phyloP scores from a whole-genome alignment of 2,888 invertebrate genomes.

The Cephalotes varians region DNA sequence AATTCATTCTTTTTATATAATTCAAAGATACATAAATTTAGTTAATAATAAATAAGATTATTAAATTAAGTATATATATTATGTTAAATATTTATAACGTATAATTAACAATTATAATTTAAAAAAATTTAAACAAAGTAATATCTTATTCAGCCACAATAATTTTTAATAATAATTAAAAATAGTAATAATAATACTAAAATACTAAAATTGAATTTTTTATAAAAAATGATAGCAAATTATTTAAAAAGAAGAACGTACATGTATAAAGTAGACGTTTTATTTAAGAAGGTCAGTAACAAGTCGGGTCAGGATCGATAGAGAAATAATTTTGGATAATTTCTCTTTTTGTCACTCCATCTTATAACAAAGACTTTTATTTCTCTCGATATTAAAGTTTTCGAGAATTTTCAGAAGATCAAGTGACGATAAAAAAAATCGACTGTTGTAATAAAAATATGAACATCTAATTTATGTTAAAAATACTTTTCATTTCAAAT shows the following conservation, averaged over 20 bases:
- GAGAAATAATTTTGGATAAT: neutral
- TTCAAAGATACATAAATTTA: neutral
- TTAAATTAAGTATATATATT: neutral
- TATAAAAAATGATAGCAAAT: neutral
- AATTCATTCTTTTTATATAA: neutral
- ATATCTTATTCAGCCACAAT: neutral
- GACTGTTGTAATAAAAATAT: neutral
- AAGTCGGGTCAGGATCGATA: neutral
- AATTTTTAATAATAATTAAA: constrained; percentile 2
- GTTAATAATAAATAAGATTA: neutral
- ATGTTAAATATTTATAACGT: neutral
- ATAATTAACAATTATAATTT: neutral
- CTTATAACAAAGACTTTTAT: neutral
- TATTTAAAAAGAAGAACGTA: too few relatives aligned
- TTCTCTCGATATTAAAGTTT: neutral
- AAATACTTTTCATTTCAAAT: neutral
- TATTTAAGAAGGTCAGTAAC: neutral
- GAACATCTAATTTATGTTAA: neutral
- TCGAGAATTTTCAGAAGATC: neutral
- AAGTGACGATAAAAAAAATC: neutral
- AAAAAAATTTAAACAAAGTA: neutral
- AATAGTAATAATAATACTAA: neutral
- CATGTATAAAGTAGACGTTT: neutral
- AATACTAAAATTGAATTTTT: neutral
- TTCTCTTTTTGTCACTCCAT: neutral